phyloP scores from a whole-genome alignment of 2,797 vertebrate genomes.

The Serranus cabrilla region DNA sequence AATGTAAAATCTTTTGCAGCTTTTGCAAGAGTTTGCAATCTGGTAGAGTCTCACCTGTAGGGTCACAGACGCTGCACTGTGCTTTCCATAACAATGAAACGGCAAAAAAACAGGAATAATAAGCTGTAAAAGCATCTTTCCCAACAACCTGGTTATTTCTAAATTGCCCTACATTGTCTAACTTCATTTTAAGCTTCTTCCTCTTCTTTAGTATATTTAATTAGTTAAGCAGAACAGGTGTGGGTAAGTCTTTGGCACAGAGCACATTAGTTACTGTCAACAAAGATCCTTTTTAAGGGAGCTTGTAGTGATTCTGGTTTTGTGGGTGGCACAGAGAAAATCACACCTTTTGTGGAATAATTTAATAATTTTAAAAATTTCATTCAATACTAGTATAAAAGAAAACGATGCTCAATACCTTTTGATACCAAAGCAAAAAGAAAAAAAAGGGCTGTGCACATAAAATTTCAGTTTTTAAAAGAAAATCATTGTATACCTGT shows the following conservation, averaged over 20 bases:
- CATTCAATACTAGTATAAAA: too few species aligned
- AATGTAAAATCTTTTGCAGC: constrained; percentile 10
- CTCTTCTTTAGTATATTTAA: constrained; percentile 45
- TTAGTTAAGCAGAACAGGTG: constrained; percentile 66
- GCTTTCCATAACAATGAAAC: constrained; percentile 3
- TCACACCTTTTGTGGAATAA: neutral
- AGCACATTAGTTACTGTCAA: constrained; percentile 61
- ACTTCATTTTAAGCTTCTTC: constrained; percentile 50
- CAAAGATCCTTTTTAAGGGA: constrained; percentile 15
- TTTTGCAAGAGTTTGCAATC: constrained; percentile 33
- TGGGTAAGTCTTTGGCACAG: constrained; percentile 31
- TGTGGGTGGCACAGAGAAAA: constrained; percentile 3
- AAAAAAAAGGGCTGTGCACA: too few species aligned
- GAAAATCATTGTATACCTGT: too few species aligned
- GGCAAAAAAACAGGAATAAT: constrained; percentile 36
- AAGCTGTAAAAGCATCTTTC: constrained; percentile 4
- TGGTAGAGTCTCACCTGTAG: constrained; percentile 25
- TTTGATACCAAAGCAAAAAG: too few species aligned
- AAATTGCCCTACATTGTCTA: constrained; percentile 27
- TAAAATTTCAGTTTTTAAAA: too few species aligned
- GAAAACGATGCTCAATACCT: too few species aligned
- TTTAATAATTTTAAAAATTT: too few species aligned
- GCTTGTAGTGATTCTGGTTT: constrained; percentile 39
- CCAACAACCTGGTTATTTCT: constrained; percentile 45
- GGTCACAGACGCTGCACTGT: constrained; percentile 16